Conservation (phyloP, 2,113 vertebrate species). For the Manacus vitellinus region DNA sequence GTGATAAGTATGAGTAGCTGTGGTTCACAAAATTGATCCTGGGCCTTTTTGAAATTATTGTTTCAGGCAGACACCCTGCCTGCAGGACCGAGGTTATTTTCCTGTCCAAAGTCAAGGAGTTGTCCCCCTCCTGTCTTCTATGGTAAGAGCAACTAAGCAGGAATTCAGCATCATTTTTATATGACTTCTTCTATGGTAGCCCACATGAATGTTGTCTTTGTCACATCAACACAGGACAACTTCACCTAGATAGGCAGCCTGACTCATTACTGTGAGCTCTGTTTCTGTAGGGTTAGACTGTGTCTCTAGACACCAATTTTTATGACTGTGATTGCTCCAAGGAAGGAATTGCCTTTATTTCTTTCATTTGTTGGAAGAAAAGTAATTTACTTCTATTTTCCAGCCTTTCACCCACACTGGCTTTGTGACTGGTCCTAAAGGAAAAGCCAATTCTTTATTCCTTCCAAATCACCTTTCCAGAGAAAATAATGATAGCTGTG, state of each 20-base stretch:
- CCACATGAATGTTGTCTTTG: not conserved
- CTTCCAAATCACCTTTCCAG: conserved; percentile 1
- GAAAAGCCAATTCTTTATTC: conserved; percentile 3
- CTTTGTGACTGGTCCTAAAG: conserved; percentile 16
- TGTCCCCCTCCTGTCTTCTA: not conserved
- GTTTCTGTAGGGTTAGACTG: not conserved
- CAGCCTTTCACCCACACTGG: not conserved
- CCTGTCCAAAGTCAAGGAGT: not conserved
- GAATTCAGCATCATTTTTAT: not conserved
- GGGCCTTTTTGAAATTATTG: not conserved
- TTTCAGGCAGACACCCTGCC: not conserved
- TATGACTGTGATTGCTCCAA: not conserved
- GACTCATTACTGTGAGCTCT: not conserved
- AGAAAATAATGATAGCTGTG: not conserved
- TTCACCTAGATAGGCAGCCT: not conserved
- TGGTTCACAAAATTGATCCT: not conserved
- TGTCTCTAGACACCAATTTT: not conserved
- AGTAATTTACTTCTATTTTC: conserved; percentile 27
- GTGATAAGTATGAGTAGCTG: not conserved
- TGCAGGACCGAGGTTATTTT: not conserved
- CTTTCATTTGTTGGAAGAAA: conserved; percentile 9
- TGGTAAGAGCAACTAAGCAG: not conserved
- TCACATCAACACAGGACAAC: not conserved
- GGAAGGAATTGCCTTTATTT: conserved; percentile 17
- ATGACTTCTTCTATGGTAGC: not conserved